Conservation (phyloP, 2,113 vertebrate species). For the Mugil cephalus region DNA sequence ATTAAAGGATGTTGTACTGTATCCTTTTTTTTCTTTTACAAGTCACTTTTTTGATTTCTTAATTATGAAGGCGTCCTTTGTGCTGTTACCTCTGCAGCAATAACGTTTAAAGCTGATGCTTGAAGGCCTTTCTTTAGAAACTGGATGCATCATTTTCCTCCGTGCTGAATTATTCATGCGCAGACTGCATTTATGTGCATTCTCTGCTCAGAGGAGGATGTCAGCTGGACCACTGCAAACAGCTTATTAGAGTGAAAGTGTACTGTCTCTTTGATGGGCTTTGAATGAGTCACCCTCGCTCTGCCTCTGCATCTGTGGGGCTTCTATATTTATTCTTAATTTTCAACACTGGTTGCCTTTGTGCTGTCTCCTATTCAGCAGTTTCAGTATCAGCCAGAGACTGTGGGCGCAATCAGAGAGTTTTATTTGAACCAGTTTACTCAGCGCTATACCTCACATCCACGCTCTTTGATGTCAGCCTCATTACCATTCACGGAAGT, state of each 20-base stretch:
- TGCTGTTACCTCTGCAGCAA: not conserved
- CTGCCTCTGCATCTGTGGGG: conserved; percentile 1
- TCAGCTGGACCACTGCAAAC: conserved; percentile 59
- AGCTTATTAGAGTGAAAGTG: conserved; percentile 64
- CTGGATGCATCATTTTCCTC: conserved; percentile 43
- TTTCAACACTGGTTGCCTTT: conserved; percentile 46
- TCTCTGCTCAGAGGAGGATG: conserved; percentile 43
- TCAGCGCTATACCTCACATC: not conserved
- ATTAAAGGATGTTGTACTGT: conserved; percentile 4
- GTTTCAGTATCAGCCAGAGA: conserved; percentile 23
- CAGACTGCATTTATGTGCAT: conserved; percentile 48
- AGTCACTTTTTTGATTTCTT: conserved; percentile 17
- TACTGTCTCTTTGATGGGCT: conserved; percentile 61
- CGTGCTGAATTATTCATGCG: conserved; percentile 66
- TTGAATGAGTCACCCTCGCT: conserved; percentile 60
- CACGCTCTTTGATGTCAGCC: conserved; percentile 34
- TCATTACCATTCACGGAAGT: conserved; percentile 36
- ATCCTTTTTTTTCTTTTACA: conserved; percentile 2
- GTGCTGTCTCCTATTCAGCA: conserved; percentile 21
- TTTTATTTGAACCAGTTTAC: conserved; percentile 30
- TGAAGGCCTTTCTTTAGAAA: conserved; percentile 27
- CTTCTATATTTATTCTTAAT: conserved; percentile 49
- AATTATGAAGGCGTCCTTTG: conserved; percentile 23
- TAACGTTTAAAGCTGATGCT: conserved; percentile 43
- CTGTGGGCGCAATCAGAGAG: not conserved